Evolutionary conservation across 1,140 invertebrate species (phyloP).

Genomic region (Mya arenaria): DNA sequence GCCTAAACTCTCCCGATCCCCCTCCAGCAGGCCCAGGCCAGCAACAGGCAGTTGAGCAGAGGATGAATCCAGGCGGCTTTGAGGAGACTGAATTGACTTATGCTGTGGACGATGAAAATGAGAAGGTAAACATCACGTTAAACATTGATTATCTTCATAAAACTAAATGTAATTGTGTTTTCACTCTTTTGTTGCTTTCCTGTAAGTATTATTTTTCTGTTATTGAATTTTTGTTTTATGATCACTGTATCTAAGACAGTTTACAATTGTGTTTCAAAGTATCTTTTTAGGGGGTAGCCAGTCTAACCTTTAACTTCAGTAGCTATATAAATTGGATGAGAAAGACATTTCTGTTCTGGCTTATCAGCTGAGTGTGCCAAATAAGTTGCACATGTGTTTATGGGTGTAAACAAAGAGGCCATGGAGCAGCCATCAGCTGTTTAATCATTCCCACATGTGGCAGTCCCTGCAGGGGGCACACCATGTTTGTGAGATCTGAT

Average conservation of each 20-base stretch:
- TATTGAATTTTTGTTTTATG: not conserved
- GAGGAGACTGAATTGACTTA: conserved; percentile 99
- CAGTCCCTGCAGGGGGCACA: too few relatives aligned
- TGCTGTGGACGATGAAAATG: conserved; percentile 86
- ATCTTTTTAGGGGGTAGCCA: not conserved
- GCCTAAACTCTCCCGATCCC: conserved; percentile 98
- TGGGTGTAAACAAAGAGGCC: conserved; percentile 43
- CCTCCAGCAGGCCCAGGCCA: conserved; percentile 84
- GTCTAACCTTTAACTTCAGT: not conserved
- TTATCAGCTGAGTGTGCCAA: not conserved
- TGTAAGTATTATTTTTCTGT: too few relatives aligned
- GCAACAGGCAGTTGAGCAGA: conserved; percentile 86
- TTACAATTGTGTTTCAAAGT: not conserved
- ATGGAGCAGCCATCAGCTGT: too few relatives aligned
- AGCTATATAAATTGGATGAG: not conserved
- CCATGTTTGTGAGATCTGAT: too few relatives aligned
- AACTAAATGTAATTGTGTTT: too few relatives aligned
- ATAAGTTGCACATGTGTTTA: conserved; percentile 25
- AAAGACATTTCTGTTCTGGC: not conserved
- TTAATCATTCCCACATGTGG: too few relatives aligned
- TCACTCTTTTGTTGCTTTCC: too few relatives aligned
- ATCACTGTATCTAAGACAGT: not conserved
- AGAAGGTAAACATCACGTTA: too few relatives aligned
- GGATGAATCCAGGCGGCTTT: conserved; percentile 99
- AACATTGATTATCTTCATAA: too few relatives aligned